Evolutionary conservation across 2,113 vertebrate genomes (phyloP).

Genomic region (Amphilophus citrinellus): DNA sequence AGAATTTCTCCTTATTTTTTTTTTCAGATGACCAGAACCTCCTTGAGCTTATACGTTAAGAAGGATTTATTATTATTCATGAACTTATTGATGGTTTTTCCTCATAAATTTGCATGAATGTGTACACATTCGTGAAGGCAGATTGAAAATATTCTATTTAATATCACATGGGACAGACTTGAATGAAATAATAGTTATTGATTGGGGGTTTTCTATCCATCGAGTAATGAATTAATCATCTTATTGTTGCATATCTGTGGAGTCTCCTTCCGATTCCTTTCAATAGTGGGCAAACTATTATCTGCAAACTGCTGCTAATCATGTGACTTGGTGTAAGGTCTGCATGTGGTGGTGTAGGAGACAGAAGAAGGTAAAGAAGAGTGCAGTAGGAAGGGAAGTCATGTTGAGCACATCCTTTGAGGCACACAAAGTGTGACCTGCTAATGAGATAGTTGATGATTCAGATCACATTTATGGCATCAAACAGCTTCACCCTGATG

Average conservation of each 20-base stretch:
- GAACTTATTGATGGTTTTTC: background rate
- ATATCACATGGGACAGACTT: background rate
- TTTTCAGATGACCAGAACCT: background rate
- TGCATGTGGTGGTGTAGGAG: slow-evolving; percentile 16
- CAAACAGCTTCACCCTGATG: slow-evolving; percentile 17
- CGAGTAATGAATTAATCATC: background rate
- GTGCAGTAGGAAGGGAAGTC: slow-evolving; percentile 6
- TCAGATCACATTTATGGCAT: slow-evolving; percentile 34
- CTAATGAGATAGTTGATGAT: slow-evolving; percentile 22
- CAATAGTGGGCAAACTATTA: slow-evolving; percentile 8
- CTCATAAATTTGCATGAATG: background rate
- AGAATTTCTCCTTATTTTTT: background rate
- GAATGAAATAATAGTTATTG: background rate
- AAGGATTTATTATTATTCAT: background rate
- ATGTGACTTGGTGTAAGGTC: slow-evolving; percentile 11
- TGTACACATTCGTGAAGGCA: slow-evolving; percentile 11
- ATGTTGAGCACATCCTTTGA: slow-evolving; percentile 15
- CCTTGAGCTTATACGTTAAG: background rate
- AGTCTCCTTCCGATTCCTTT: background rate
- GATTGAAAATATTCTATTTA: background rate
- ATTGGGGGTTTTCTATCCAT: background rate
- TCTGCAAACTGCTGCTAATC: slow-evolving; percentile 28
- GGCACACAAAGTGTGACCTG: slow-evolving; percentile 47
- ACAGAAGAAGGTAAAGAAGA: slow-evolving; percentile 10
- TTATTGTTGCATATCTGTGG: background rate